These are phyloP conservation scores for Sarcophaga subvicina DNA, from an alignment of 2,888 invertebrate genomes.

Conservation along the genomic window DNA sequence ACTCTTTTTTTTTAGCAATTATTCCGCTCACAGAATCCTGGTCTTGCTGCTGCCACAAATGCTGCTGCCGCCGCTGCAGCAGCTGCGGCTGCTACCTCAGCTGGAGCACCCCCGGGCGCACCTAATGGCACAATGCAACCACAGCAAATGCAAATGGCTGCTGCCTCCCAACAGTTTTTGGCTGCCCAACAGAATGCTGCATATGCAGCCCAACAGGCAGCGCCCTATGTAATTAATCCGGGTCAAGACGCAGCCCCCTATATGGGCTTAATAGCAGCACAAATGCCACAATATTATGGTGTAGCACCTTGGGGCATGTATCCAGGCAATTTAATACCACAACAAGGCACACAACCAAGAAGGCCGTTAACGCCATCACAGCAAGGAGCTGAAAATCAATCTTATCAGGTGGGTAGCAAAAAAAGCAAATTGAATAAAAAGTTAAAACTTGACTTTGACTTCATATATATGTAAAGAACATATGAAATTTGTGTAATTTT, in stretches of 20 bases:
- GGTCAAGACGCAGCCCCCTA: conserved; percentile 89
- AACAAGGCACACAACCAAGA: conserved; percentile 86
- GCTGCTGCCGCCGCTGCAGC: conserved; percentile 80
- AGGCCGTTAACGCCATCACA: conserved; percentile 91
- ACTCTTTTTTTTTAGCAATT: conserved; percentile 86
- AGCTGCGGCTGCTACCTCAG: conserved; percentile 80
- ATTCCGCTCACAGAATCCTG: conserved; percentile 92
- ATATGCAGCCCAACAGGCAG: conserved; percentile 86
- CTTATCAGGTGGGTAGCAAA: conserved; percentile 81
- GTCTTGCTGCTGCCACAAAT: conserved; percentile 85
- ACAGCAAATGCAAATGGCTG: conserved; percentile 87
- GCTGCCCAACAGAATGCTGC: conserved; percentile 86
- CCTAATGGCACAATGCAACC: conserved; percentile 87
- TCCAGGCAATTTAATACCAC: conserved; percentile 90
- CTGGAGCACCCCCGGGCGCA: conserved; percentile 83
- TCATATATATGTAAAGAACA: neutral
- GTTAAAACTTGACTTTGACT: neutral
- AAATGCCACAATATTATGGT: conserved; percentile 94
- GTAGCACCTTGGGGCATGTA: conserved; percentile 96
- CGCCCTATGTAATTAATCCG: conserved; percentile 94
- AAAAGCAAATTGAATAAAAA: conserved; percentile 30
- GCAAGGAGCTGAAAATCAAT: conserved; percentile 83
- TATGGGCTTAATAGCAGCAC: conserved; percentile 90
- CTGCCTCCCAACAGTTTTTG: conserved; percentile 88
- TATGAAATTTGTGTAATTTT: conserved; percentile 69